Conservation (phyloP, 2,797 vertebrate species). For the Carduelis carduelis region DNA sequence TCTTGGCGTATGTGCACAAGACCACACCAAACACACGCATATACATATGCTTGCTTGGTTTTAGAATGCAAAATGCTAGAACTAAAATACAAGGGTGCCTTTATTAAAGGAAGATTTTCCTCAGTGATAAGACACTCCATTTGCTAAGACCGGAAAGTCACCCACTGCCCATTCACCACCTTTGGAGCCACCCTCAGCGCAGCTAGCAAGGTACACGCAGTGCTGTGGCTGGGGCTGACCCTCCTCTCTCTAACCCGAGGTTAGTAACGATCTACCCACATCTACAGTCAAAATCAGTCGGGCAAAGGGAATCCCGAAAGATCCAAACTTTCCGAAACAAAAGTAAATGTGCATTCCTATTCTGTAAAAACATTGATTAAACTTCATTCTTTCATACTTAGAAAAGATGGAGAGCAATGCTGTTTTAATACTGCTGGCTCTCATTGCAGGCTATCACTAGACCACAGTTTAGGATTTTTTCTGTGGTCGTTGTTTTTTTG, state of each 20-base stretch:
- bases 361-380: not conserved
- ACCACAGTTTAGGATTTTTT: fast-evolving
- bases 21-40: not conserved
- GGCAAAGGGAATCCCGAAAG: not conserved
- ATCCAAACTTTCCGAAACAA: not conserved
- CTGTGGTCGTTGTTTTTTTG: not conserved
- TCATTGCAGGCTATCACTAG: not conserved
- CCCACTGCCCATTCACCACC: not conserved
- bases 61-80: not conserved
- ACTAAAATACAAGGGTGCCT: not conserved
- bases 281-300: not conserved
- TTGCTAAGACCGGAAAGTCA: not conserved
- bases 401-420: not conserved
- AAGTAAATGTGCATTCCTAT: not conserved
- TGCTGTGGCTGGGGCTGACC: not conserved
- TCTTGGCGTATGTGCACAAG: not conserved
- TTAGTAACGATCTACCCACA: not conserved
- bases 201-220: not conserved
- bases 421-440: not conserved
- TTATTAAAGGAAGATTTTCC: not conserved
- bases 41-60: not conserved
- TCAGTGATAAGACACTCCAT: not conserved
- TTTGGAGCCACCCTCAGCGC: not conserved
- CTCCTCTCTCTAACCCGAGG: not conserved
- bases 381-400: not conserved